These are phyloP conservation scores for Aphelinus atriplicis DNA, from an alignment of 1,140 invertebrate species.

Conservation along the genomic window DNA sequence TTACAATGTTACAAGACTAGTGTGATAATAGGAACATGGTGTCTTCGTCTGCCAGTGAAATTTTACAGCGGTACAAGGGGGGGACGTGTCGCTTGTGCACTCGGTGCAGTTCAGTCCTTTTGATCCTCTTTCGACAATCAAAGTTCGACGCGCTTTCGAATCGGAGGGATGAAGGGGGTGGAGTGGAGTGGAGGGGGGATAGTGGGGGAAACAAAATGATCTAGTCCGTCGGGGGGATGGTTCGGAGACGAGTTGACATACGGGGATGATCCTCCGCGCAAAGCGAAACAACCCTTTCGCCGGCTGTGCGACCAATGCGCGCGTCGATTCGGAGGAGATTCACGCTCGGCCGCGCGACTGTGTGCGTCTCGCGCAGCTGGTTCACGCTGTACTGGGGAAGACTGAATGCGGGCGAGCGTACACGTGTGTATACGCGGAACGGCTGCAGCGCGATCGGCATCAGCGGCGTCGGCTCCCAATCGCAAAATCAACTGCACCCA, in stretches of 20 bases:
- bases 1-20: slow-evolving; percentile 60
- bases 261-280: too few relatives aligned
- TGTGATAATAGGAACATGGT: slow-evolving; percentile 66
- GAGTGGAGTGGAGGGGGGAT: too few relatives aligned
- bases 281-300: too few relatives aligned
- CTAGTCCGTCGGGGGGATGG: too few relatives aligned
- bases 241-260: too few relatives aligned
- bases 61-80: background rate
- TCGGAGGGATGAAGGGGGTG: background rate
- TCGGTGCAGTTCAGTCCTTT: background rate
- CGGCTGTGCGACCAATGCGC: background rate
- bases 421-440: slow-evolving; percentile 6
- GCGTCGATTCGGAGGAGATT: background rate
- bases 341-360: too few relatives aligned
- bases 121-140: background rate
- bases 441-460: background rate
- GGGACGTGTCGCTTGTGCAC: slow-evolving; percentile 50
- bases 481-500: too few relatives aligned
- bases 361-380: background rate
- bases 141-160: background rate
- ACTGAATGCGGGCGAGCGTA: slow-evolving; percentile 16
- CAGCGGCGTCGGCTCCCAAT: too few relatives aligned
- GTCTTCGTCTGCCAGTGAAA: slow-evolving; percentile 53
- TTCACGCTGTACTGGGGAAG: slow-evolving; percentile 32
- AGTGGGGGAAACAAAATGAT: too few relatives aligned